phyloP scores from a whole-genome alignment of 1,140 invertebrate genomes.

The Rhopalosiphum padi region DNA sequence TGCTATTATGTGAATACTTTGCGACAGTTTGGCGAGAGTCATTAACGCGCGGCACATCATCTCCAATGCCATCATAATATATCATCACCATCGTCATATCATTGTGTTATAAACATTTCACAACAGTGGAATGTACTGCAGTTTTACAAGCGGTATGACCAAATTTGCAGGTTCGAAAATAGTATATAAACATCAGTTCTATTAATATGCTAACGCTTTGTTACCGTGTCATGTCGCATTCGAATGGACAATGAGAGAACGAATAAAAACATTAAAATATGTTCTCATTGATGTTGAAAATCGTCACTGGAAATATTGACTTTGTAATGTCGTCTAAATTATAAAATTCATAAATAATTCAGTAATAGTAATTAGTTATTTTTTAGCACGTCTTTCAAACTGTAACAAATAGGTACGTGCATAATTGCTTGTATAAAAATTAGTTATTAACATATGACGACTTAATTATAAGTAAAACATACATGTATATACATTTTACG shows the following conservation, averaged over 20 bases:
- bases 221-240: not conserved
- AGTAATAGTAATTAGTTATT: not conserved
- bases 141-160: not conserved
- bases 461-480: not conserved
- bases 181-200: not conserved
- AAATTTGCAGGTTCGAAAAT: not conserved
- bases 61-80: not conserved
- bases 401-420: not conserved
- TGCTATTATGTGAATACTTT: constrained; percentile 17
- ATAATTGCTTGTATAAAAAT: not conserved
- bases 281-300: not conserved
- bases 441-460: not conserved
- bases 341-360: not conserved
- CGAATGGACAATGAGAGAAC: not conserved
- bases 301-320: not conserved
- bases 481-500: not conserved
- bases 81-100: not conserved
- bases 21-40: not conserved
- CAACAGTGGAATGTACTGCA: not conserved
- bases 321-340: not conserved
- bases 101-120: not conserved
- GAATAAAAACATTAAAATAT: not conserved
- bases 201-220: not conserved
- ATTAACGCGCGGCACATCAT: not conserved
- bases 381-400: not conserved